phyloP scores from a whole-genome alignment of 1,140 invertebrate genomes.

The Drosophila ananassae region DNA sequence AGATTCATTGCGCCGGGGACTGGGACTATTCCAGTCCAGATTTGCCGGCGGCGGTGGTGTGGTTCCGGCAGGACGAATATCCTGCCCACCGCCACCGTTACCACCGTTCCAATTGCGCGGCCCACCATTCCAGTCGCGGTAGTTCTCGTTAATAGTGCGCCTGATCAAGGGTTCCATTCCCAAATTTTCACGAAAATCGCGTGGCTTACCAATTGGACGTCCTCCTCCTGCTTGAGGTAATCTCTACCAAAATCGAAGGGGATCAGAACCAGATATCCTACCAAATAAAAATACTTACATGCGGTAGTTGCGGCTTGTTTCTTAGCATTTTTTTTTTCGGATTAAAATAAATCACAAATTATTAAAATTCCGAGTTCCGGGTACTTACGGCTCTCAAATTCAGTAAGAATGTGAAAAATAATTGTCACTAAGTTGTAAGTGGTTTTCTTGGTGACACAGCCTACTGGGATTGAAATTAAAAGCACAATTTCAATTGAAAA shows the following conservation, averaged over 20 bases:
- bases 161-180: not conserved
- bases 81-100: no score
- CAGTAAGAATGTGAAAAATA: not conserved
- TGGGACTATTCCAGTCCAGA: not conserved
- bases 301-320: not conserved
- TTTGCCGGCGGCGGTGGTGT: constrained; percentile 9
- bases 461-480: not conserved
- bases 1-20: not conserved
- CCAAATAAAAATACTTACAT: not conserved
- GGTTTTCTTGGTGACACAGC: no score
- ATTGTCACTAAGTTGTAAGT: not conserved
- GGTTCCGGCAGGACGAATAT: not conserved
- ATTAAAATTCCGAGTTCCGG: not conserved
- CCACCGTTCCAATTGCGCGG: constrained; percentile 5
- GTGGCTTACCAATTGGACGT: no score
- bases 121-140: not conserved
- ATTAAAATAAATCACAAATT: not conserved
- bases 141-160: not conserved
- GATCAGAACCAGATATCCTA: not conserved
- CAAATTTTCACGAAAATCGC: not conserved
- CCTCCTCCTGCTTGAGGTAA: not conserved
- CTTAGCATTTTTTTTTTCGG: not conserved
- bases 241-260: not conserved
- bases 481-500: not conserved
- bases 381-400: not conserved